A percentile compares a stretch with the other conserved stretches of the same genome.
Conservation (phyloP, 2,888 invertebrate species). For the Belgica antarctica region DNA sequence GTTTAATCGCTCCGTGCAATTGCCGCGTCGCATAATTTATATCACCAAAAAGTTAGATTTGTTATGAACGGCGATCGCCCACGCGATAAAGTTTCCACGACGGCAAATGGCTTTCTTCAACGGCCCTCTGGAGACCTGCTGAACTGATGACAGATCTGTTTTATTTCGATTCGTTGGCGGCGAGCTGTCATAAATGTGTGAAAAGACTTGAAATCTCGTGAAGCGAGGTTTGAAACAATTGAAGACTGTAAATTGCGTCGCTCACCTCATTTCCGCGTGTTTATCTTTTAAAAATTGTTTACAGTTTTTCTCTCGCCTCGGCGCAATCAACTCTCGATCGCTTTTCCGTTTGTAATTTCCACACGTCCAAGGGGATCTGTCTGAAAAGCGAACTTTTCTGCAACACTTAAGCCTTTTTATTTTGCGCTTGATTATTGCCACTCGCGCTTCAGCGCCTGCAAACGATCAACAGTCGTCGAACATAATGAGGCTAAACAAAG, state of each 20-base stretch:
- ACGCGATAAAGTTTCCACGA: not conserved
- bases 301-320: too few species aligned
- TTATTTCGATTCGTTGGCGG: not conserved
- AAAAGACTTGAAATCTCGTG: not conserved
- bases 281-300: not conserved
- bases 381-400: not conserved
- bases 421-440: too few species aligned
- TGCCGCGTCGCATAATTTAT: too few species aligned
- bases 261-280: too few species aligned
- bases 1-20: not conserved
- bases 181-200: not conserved
- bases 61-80: not conserved
- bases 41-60: too few species aligned
- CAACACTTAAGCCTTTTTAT: not conserved
- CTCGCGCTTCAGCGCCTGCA: too few species aligned
- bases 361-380: not conserved
- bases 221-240: not conserved
- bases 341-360: not conserved
- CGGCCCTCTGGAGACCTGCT: not conserved
- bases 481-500: constrained; percentile 11
- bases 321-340: not conserved
- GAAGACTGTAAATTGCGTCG: too few species aligned
- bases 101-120: constrained; percentile 1
- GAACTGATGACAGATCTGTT: constrained; percentile 1
- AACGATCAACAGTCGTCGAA: not conserved